Evolutionary conservation across 2,888 invertebrate species (phyloP).

Genomic region (Melanostoma scalare): DNA sequence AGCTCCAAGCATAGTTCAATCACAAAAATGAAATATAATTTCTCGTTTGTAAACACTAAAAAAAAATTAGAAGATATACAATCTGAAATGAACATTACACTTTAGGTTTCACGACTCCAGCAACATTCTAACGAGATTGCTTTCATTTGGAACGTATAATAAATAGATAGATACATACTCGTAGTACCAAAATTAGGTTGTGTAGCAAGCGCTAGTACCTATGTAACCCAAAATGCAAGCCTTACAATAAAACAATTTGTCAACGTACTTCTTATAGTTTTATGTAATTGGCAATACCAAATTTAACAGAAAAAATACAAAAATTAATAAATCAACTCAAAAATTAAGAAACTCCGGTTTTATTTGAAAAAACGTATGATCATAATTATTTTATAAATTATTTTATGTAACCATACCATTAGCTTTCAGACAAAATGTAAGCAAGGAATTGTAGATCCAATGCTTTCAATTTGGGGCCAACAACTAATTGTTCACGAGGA

Average conservation of each 20-base stretch:
- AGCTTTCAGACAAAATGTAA: constrained; percentile 94
- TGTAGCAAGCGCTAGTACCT: constrained; percentile 53
- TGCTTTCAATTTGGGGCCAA: constrained; percentile 99
- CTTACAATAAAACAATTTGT: constrained; percentile 42
- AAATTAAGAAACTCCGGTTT: constrained; percentile 53
- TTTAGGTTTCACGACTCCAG: constrained; percentile 42
- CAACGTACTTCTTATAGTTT: constrained; percentile 30
- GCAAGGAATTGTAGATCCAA: constrained; percentile 98
- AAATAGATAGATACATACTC: background rate
- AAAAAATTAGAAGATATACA: constrained; percentile 3
- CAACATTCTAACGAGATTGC: constrained; percentile 43
- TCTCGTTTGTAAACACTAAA: constrained; percentile 45
- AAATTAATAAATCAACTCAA: constrained; percentile 17
- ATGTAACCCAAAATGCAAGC: constrained; percentile 67
- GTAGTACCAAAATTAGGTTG: background rate
- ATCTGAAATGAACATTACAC: constrained; percentile 35
- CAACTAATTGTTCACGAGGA: constrained; percentile 99
- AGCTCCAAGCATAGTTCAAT: constrained; percentile 23
- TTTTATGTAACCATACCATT: constrained; percentile 78
- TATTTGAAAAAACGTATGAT: constrained; percentile 62
- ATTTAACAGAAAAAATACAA: constrained; percentile 6
- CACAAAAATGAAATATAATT: constrained; percentile 43
- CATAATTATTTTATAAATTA: constrained; percentile 72
- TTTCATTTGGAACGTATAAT: constrained; percentile 46
- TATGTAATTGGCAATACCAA: constrained; percentile 31